A percentile compares a stretch with the other conserved stretches of the same genome.
These are phyloP conservation scores for Lysandra coridon DNA, from an alignment of 2,888 invertebrate species.

Conservation along the genomic window DNA sequence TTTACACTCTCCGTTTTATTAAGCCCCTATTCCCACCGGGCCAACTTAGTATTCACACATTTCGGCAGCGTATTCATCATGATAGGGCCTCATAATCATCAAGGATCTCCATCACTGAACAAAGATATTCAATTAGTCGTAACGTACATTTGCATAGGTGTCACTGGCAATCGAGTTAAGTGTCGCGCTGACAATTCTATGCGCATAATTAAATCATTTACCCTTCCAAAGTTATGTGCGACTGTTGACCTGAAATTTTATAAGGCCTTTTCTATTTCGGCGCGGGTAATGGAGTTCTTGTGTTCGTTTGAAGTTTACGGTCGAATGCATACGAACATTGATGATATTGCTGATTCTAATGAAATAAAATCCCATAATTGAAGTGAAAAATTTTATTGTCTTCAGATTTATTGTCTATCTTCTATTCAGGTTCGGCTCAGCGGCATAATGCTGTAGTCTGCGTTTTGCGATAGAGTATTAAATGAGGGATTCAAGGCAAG, in stretches of 20 bases:
- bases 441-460: not conserved
- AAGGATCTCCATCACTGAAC: slow-evolving; percentile 54
- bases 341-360: slow-evolving; percentile 16
- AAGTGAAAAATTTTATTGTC: slow-evolving; percentile 11
- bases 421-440: not conserved
- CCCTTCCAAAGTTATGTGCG: slow-evolving; percentile 56
- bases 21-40: not conserved
- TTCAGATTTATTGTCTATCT: not conserved
- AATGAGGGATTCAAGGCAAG: not conserved
- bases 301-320: slow-evolving; percentile 31
- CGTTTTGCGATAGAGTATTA: not conserved
- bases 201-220: slow-evolving; percentile 72
- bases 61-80: not conserved
- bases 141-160: slow-evolving; percentile 76
- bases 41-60: slow-evolving; percentile 7
- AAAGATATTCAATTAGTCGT: slow-evolving; percentile 76
- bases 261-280: slow-evolving; percentile 36
- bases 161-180: slow-evolving; percentile 74
- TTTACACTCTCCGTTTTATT: not conserved
- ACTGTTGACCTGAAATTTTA: slow-evolving; percentile 48
- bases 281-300: slow-evolving; percentile 33
- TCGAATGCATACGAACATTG: slow-evolving; percentile 8
- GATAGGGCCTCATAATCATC: slow-evolving; percentile 24
- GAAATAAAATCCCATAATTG: not conserved
- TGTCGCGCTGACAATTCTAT: slow-evolving; percentile 63